Conservation (phyloP, 2,797 vertebrate species). For the Esox lucius region DNA sequence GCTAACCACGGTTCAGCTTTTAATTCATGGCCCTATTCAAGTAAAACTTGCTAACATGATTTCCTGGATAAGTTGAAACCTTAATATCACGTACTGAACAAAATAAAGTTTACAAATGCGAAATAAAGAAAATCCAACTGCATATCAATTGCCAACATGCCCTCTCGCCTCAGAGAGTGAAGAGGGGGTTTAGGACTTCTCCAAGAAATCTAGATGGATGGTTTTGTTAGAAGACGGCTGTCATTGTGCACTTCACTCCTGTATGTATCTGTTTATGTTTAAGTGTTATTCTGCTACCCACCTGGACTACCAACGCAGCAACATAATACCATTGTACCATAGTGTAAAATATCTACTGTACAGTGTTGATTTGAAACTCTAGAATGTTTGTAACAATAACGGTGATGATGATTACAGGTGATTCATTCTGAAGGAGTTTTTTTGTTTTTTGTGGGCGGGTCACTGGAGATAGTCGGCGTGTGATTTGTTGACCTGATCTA, state of each 20-base stretch:
- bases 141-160: background rate
- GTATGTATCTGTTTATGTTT: slow-evolving; percentile 2
- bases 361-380: slow-evolving; percentile 78
- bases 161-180: background rate
- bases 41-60: background rate
- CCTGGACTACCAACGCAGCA: slow-evolving; percentile 40
- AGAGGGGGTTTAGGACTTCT: slow-evolving; percentile 22
- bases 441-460: slow-evolving; percentile 41
- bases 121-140: slow-evolving; percentile 27
- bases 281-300: slow-evolving; percentile 26
- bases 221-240: slow-evolving; percentile 28
- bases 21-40: slow-evolving; percentile 20
- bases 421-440: slow-evolving; percentile 70
- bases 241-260: slow-evolving; percentile 48
- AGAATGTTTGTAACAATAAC: slow-evolving; percentile 81
- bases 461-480: slow-evolving; percentile 45
- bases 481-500: slow-evolving; percentile 62
- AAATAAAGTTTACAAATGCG: slow-evolving; percentile 51
- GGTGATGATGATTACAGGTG: slow-evolving; percentile 59
- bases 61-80: background rate
- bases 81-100: slow-evolving; percentile 3
- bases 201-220: slow-evolving; percentile 16
- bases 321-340: slow-evolving; percentile 79
- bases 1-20: background rate
- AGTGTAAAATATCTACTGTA: slow-evolving; percentile 85